Evolutionary conservation across 2,113 vertebrate genomes (phyloP).

Genomic region (Dascyllus trimaculatus): DNA sequence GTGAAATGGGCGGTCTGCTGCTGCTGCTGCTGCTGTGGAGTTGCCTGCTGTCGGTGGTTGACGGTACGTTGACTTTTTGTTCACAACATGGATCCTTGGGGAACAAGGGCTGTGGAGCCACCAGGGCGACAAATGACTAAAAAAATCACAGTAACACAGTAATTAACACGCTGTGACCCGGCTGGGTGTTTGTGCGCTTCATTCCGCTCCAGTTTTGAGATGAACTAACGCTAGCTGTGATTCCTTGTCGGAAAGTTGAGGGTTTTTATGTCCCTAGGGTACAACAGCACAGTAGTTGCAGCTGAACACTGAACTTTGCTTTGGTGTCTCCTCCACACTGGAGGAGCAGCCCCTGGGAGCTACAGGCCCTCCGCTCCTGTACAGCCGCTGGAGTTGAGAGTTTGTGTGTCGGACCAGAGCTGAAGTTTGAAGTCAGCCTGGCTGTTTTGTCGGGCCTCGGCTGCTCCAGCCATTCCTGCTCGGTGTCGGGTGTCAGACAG

Average conservation of each 20-base stretch:
- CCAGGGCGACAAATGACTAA: not conserved
- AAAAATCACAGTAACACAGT: not conserved
- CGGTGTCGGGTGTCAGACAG: slow-evolving; percentile 73
- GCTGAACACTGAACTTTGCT: slow-evolving; percentile 21
- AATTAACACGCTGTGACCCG: not conserved
- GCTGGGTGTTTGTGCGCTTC: not conserved
- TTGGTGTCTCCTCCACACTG: not conserved
- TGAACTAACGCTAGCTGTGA: not conserved
- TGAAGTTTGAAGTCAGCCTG: slow-evolving; percentile 40
- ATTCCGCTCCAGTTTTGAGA: not conserved
- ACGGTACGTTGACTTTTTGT: slow-evolving; percentile 76
- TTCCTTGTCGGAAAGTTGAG: slow-evolving; percentile 29
- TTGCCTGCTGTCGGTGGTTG: slow-evolving; percentile 64
- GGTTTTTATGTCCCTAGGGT: slow-evolving; percentile 50
- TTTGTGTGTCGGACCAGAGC: not conserved
- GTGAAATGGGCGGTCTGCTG: slow-evolving; percentile 76
- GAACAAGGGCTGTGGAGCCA: slow-evolving; percentile 17
- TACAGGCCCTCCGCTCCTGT: not conserved
- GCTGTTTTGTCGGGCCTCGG: slow-evolving; percentile 63
- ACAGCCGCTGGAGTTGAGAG: not conserved
- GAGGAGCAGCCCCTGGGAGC: too few relatives aligned
- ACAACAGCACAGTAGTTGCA: slow-evolving; percentile 1
- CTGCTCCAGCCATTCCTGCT: slow-evolving; percentile 64
- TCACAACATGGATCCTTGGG: slow-evolving; percentile 56
- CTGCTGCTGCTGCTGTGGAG: slow-evolving; percentile 67